Conservation (phyloP, 2,113 vertebrate genomes). For the Bos taurus region ARS-UCD2.0 NC_037329.1:18623001-18623500, state of each 20-base stretch:
- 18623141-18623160: not conserved
- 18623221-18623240: not conserved
- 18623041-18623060: not conserved
- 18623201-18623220: not conserved
- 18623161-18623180: not conserved
- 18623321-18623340: not conserved
- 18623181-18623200: not conserved
- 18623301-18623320: not conserved
- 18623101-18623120: not conserved
- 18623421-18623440: not conserved
- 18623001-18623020: not conserved
- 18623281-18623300: not conserved
- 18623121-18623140: slow-evolving; percentile 7
- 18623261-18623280: not conserved
- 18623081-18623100: not conserved
- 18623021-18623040: not conserved
- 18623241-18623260: not conserved
- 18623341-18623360: not conserved
- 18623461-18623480: not conserved
- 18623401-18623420: not conserved
- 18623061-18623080: not conserved
- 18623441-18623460: not conserved
- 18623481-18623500: slow-evolving; percentile 6
- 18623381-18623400: not conserved
- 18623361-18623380: not conserved